A percentile compares a stretch with the other conserved stretches of the same genome.
Conservation (phyloP, 2,888 invertebrate species). For the Xanthostigma xanthostigma region DNA sequence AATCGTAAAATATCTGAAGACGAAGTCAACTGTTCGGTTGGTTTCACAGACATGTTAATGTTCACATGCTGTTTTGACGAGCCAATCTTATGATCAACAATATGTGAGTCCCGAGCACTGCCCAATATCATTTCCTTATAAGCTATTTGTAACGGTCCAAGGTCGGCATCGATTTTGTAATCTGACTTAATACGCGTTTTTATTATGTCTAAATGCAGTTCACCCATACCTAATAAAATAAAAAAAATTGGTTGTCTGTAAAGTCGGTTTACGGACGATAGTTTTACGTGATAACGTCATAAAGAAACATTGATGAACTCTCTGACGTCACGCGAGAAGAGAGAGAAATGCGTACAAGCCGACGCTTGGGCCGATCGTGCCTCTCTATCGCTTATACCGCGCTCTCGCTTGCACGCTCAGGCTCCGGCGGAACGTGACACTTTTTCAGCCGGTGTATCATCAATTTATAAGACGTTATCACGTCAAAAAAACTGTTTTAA, state of each 20-base stretch:
- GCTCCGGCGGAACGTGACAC: too few relatives aligned
- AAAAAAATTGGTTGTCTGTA: conserved; percentile 6
- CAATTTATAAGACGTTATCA: too few relatives aligned
- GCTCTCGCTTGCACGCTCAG: too few relatives aligned
- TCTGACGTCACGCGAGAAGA: too few relatives aligned
- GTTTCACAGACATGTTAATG: conserved; percentile 45
- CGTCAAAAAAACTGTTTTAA: not conserved
- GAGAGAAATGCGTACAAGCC: too few relatives aligned
- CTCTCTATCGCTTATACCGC: too few relatives aligned
- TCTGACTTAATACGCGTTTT: conserved; percentile 76
- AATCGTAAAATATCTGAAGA: conserved; percentile 31
- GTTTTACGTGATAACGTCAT: too few relatives aligned
- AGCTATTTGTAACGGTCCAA: conserved; percentile 84
- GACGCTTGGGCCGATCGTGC: too few relatives aligned
- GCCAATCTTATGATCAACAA: conserved; percentile 49
- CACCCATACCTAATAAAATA: conserved; percentile 73
- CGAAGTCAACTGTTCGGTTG: conserved; percentile 20
- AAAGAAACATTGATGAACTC: too few relatives aligned
- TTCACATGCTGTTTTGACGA: conserved; percentile 41
- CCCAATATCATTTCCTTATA: conserved; percentile 63
- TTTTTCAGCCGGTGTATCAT: too few relatives aligned
- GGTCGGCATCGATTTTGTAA: conserved; percentile 78
- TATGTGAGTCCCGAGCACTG: conserved; percentile 29
- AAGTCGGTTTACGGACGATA: too few relatives aligned
- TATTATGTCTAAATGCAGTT: conserved; percentile 89